These are phyloP conservation scores for Epicauta chinensis DNA, from an alignment of 1,140 invertebrate genomes.

Conservation along the genomic window DNA sequence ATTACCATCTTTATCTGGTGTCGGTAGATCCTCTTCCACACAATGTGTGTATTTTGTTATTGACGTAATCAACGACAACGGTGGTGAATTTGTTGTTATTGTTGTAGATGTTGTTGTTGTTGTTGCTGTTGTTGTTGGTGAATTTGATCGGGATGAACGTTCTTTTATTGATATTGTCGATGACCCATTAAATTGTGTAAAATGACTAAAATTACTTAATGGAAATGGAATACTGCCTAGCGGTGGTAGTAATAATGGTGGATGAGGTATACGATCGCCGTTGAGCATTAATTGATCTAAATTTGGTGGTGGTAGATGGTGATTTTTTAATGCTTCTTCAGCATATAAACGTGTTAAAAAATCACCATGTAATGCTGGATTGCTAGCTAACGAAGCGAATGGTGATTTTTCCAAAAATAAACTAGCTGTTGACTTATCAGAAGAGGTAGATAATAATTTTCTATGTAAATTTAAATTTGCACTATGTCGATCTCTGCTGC, in stretches of 20 bases:
- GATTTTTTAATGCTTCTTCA: slow-evolving; percentile 49
- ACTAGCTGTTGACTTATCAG: slow-evolving; percentile 40
- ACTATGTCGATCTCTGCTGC: slow-evolving; percentile 87
- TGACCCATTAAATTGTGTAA: slow-evolving; percentile 39
- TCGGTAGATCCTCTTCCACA: slow-evolving; percentile 51
- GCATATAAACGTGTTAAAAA: slow-evolving; percentile 77
- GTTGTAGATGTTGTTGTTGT: too few species aligned
- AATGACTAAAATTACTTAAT: slow-evolving; percentile 44
- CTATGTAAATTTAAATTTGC: slow-evolving; percentile 87
- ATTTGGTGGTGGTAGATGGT: slow-evolving; percentile 40
- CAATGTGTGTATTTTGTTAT: slow-evolving; percentile 40
- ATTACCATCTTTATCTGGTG: slow-evolving; percentile 53
- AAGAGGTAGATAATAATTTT: slow-evolving; percentile 74
- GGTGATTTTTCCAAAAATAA: slow-evolving; percentile 42
- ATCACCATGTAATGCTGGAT: slow-evolving; percentile 63
- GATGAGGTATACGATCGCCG: slow-evolving; percentile 44
- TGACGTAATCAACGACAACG: slow-evolving; percentile 15
- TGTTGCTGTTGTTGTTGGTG: slow-evolving; percentile 31
- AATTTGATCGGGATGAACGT: slow-evolving; percentile 42
- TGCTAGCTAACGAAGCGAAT: slow-evolving; percentile 45
- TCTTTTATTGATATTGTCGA: slow-evolving; percentile 31
- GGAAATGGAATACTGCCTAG: slow-evolving; percentile 40
- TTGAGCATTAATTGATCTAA: slow-evolving; percentile 43
- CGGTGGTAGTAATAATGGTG: slow-evolving; percentile 47
- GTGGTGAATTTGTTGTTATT: slow-evolving; percentile 22